A percentile compares a stretch with the other conserved stretches of the same genome.
Evolutionary conservation across 35 echinoderm and acorn worm genomes (phyloP).

Genomic region (Apostichopus japonicus): DNA sequence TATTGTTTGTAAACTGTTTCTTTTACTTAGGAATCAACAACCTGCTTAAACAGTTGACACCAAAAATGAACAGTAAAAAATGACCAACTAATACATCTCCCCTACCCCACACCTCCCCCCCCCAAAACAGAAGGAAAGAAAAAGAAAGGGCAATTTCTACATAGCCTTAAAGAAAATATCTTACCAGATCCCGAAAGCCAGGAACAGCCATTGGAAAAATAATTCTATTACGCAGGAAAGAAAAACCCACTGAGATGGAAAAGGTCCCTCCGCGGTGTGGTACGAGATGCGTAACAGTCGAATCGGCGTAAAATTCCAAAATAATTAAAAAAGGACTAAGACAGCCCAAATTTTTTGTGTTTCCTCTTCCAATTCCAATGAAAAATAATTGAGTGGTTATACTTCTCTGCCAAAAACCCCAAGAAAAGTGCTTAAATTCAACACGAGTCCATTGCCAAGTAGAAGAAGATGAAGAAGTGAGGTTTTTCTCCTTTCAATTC

Average conservation of each 20-base stretch:
- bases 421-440: background rate
- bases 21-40: no score
- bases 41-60: no score
- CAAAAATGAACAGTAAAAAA: no score
- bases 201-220: slow-evolving; percentile 19
- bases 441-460: background rate
- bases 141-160: background rate
- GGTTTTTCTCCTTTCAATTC: no score
- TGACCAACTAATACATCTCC: no score
- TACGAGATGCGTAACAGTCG: background rate
- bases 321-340: no score
- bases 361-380: background rate
- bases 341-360: no score
- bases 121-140: background rate
- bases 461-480: no score
- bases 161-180: background rate
- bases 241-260: background rate
- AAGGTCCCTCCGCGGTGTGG: background rate
- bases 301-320: background rate
- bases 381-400: background rate
- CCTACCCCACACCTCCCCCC: no score
- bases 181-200: slow-evolving; percentile 42
- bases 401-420: no score
- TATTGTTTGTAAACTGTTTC: no score
- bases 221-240: background rate